These are phyloP conservation scores for Lasiurus cinereus DNA, from an alignment of 2,113 vertebrate species.

Conservation along the genomic window DNA sequence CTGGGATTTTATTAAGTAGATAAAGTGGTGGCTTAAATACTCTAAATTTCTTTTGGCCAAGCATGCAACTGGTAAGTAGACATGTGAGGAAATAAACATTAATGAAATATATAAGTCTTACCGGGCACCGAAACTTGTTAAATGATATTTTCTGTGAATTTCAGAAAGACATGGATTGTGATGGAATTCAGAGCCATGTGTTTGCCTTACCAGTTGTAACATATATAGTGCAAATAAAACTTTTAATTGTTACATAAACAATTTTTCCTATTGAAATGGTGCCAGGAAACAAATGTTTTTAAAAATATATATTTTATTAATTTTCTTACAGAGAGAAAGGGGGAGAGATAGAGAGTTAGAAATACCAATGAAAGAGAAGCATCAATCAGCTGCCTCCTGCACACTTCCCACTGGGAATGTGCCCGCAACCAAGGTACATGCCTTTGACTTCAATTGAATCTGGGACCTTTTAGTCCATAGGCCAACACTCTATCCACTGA, in stretches of 20 bases:
- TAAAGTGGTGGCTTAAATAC: not conserved
- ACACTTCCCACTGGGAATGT: no score
- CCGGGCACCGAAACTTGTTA: not conserved
- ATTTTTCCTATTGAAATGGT: constrained; percentile 13
- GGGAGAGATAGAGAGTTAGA: no score
- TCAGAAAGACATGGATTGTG: not conserved
- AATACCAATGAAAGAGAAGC: no score
- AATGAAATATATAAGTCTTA: not conserved
- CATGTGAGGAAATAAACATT: constrained; percentile 16
- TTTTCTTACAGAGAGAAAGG: no score
- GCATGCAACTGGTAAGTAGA: not conserved
- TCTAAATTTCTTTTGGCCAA: not conserved
- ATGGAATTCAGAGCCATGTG: no score
- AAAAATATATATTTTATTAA: no score
- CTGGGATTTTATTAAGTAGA: not conserved
- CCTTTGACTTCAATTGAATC: no score
- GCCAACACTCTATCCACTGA: no score
- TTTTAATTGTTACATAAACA: not conserved
- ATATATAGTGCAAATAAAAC: not conserved
- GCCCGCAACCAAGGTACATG: no score
- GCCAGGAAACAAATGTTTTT: not conserved
- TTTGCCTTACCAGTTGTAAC: not conserved
- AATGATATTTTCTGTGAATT: not conserved
- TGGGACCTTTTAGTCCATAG: no score
- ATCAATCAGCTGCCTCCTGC: no score